Evolutionary conservation across 2,888 invertebrate genomes (phyloP).

Genomic region (Bursaphelenchus okinawaensis): DNA sequence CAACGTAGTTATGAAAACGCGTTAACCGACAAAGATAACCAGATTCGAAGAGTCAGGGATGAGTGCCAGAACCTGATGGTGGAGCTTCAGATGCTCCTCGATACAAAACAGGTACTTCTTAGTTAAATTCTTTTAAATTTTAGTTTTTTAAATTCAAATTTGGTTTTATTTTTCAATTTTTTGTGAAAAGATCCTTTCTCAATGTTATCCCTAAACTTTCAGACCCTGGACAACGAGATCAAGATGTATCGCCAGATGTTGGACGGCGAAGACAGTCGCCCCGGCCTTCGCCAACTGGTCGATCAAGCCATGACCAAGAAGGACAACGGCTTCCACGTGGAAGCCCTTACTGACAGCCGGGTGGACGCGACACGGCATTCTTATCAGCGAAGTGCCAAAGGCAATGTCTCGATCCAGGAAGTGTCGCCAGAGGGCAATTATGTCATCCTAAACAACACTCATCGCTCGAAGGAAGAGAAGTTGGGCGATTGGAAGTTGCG

Average conservation of each 20-base stretch:
- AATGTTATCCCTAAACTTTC: too few relatives aligned
- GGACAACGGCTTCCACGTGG: slow-evolving; percentile 45
- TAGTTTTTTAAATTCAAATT: too few relatives aligned
- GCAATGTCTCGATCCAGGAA: slow-evolving; percentile 61
- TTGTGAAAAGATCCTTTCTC: too few relatives aligned
- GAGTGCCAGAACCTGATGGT: slow-evolving; percentile 58
- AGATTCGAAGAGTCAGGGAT: slow-evolving; percentile 54
- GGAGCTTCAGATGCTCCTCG: slow-evolving; percentile 58
- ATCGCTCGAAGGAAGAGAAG: slow-evolving; percentile 59
- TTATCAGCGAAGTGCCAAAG: slow-evolving; percentile 62
- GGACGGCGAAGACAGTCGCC: slow-evolving; percentile 62
- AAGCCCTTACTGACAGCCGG: slow-evolving; percentile 38
- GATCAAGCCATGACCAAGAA: slow-evolving; percentile 55
- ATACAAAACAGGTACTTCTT: slow-evolving; percentile 59
- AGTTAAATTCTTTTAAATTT: background rate
- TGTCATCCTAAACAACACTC: slow-evolving; percentile 61
- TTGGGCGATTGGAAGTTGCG: slow-evolving; percentile 60
- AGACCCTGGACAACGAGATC: slow-evolving; percentile 62
- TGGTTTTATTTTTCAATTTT: too few relatives aligned
- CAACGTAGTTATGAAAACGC: slow-evolving; percentile 59
- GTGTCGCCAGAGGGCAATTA: slow-evolving; percentile 61
- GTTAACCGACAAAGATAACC: slow-evolving; percentile 47
- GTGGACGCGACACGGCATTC: slow-evolving; percentile 62
- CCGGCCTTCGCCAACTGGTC: slow-evolving; percentile 51
- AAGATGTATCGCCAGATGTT: slow-evolving; percentile 63